Base-by-base conservation (phyloP, 2,888 invertebrate species). In the Hypsopygia costalis region DNA sequence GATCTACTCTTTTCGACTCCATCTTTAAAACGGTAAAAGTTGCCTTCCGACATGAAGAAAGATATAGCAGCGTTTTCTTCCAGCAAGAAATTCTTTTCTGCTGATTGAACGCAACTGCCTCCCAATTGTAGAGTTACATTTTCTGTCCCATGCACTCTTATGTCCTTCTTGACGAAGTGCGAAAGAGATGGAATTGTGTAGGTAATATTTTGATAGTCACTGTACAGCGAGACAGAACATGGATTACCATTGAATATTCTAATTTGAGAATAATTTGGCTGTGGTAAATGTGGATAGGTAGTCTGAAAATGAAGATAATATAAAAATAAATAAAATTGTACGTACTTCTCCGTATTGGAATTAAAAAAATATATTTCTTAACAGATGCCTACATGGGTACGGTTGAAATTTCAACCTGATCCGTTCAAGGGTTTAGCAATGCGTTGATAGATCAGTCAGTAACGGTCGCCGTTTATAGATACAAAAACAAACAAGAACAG, bases 201-300 rank as follows among this genome's bases (percentile, higher is more conserved):
- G 0, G 68, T 62, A 1, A 76, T 64, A 41, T 74, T 75, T 11
- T 66, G 51, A 74, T 44, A 78, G 41, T 91, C 89, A 29, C 78
- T 78, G 11, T 91, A 81, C 36, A 93, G 81, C 1, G 71, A 62
- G 5, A 85, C 44, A 1, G 79, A 65, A 44, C 90, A 91, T 6
- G 76, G 69, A 36, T 89, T 74, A 1, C 90, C 89, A 55, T 93
- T 93, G 62, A 90, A 93, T 37, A 93, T 73, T 34, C 93, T 79
- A 3, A 93, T 49, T 70, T 93, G 93, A 0, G 90, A 89, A 10
- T 77, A 56, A 0, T 91, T 92, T 0, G 62, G 43, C 11, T 80
- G 61, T 0, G 93, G 93, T 6, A 92, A 55, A 8, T 89, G 68
- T 0, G 93, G 92, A 58, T 91, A 91, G n/a, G 16, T 32, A 3